Evolutionary conservation across 2,797 vertebrate genomes (phyloP).

Genomic region (Enteromius mattozi): DNA sequence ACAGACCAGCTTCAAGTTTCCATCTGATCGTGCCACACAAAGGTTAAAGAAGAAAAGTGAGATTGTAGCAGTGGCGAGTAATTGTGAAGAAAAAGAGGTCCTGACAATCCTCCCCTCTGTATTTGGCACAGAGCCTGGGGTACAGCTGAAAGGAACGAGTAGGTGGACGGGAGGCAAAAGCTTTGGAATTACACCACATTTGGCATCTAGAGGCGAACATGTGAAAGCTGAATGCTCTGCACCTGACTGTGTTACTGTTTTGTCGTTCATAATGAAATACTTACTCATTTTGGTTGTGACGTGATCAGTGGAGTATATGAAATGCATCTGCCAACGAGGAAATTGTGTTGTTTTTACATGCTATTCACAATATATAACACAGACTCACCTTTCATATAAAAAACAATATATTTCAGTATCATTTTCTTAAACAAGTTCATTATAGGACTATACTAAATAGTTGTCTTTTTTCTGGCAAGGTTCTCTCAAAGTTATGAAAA

Average conservation of each 20-base stretch:
- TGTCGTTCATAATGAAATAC: not conserved
- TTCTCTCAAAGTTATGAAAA: not conserved
- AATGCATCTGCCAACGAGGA: not conserved
- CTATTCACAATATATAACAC: not conserved
- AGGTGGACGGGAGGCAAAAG: slow-evolving; percentile 34
- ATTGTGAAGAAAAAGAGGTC: slow-evolving; percentile 31
- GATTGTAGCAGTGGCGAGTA: slow-evolving; percentile 25
- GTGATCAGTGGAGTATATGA: not conserved
- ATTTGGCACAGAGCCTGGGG: slow-evolving; percentile 1
- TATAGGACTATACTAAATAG: not conserved
- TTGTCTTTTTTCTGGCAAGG: not conserved
- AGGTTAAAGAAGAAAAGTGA: slow-evolving; percentile 37
- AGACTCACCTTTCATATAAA: not conserved
- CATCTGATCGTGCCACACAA: slow-evolving; percentile 3
- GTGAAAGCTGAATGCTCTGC: not conserved
- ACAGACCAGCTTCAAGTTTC: slow-evolving; percentile 24
- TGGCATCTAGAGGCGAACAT: slow-evolving; percentile 3
- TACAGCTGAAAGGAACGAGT: slow-evolving; percentile 21
- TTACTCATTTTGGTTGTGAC: not conserved
- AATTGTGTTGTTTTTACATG: not conserved
- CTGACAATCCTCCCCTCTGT: slow-evolving; percentile 17
- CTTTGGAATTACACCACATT: slow-evolving; percentile 1
- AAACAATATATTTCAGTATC: not conserved
- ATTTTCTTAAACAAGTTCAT: not conserved
- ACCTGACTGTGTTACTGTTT: not conserved